Evolutionary conservation across 2,113 vertebrate genomes (phyloP).

Genomic region (Eclectus roratus): DNA sequence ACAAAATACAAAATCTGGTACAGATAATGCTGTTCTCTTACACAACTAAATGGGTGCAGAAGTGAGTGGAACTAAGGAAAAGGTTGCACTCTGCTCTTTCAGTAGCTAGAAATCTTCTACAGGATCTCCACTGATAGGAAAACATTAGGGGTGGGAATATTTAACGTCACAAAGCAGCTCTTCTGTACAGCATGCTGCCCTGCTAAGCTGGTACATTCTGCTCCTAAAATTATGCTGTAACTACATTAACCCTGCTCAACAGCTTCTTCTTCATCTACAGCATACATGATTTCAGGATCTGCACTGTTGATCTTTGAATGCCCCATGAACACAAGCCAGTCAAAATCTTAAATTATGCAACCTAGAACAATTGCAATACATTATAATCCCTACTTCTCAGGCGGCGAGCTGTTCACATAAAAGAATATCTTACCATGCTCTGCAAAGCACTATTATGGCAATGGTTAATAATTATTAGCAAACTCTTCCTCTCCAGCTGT

Average conservation of each 20-base stretch:
- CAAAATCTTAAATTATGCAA: conserved; percentile 16
- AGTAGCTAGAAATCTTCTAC: conserved; percentile 24
- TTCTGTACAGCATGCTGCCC: neutral
- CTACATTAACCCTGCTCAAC: neutral
- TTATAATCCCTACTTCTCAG: neutral
- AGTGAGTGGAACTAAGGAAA: conserved; percentile 46
- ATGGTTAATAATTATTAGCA: conserved; percentile 46
- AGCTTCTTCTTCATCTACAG: neutral
- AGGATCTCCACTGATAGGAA: conserved; percentile 23
- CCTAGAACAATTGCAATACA: neutral
- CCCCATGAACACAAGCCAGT: neutral
- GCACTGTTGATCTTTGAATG: neutral
- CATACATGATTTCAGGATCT: neutral
- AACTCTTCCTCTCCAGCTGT: conserved; percentile 38
- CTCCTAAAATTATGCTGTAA: conserved; percentile 7
- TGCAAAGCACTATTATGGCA: conserved; percentile 16
- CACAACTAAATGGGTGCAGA: conserved; percentile 26
- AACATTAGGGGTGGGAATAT: conserved; percentile 30
- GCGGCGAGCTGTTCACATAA: conserved; percentile 1
- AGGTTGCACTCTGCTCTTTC: conserved; percentile 3
- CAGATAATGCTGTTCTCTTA: conserved; percentile 57
- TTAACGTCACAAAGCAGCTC: conserved; percentile 4
- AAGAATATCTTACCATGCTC: conserved; percentile 5
- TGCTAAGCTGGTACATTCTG: neutral
- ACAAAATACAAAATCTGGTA: conserved; percentile 40